phyloP scores from a whole-genome alignment of 2,797 vertebrate species.

The Cichlasoma orientale region DNA sequence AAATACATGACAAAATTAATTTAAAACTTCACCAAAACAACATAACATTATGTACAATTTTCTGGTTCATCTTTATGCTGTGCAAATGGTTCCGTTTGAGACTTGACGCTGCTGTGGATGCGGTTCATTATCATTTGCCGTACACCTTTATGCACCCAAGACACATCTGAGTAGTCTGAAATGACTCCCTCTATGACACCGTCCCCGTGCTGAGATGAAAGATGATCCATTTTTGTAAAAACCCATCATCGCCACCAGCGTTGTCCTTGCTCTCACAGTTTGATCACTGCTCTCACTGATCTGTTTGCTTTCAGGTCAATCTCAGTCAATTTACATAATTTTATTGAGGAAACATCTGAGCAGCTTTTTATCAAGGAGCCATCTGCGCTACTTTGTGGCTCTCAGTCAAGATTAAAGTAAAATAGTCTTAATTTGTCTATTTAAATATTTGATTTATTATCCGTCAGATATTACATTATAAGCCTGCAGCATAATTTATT shows the following conservation, averaged over 20 bases:
- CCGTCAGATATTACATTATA: background rate
- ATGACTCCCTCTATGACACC: conserved; percentile 15
- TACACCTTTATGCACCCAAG: background rate
- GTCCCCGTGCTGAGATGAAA: conserved; percentile 20
- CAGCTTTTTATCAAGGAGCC: conserved; percentile 42
- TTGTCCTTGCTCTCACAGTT: conserved; percentile 13
- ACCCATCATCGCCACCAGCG: background rate
- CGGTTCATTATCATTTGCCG: conserved; percentile 8
- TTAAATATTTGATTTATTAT: conserved; percentile 39
- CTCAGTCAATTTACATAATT: conserved; percentile 44
- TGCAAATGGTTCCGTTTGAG: conserved; percentile 21
- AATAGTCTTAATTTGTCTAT: conserved; percentile 19
- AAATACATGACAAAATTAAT: conserved; percentile 60
- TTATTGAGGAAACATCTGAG: conserved; percentile 49
- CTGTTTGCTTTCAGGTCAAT: conserved; percentile 55
- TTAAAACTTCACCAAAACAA: conserved; percentile 60
- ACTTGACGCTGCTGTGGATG: conserved; percentile 14
- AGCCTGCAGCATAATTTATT: background rate
- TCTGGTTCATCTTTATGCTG: background rate
- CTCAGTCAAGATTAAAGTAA: conserved; percentile 34
- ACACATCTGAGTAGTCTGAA: conserved; percentile 11
- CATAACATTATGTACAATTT: conserved; percentile 69
- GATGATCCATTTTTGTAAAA: conserved; percentile 19
- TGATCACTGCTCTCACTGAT: conserved; percentile 44
- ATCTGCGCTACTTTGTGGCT: conserved; percentile 51